These are phyloP conservation scores for Ectropis grisescens DNA, from an alignment of 1,140 invertebrate species.

Conservation along the genomic window DNA sequence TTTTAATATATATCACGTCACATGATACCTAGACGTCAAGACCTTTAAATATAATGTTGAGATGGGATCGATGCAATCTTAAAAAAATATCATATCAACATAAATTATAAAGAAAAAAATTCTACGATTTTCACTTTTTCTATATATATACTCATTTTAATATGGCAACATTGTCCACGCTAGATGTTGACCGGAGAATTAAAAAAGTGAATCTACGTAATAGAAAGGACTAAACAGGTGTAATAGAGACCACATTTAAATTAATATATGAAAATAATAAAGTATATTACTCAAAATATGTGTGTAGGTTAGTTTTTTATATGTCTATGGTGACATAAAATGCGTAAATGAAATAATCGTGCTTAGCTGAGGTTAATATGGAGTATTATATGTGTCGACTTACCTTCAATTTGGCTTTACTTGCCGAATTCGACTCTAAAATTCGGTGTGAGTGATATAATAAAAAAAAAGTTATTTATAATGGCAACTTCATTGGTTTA, in stretches of 20 bases:
- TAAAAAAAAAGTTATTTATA: conserved; percentile 1
- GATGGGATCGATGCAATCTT: no score
- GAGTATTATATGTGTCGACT: conserved; percentile 8
- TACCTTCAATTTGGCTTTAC: conserved; percentile 23
- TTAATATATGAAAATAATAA: conserved; percentile 18
- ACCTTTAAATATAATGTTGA: no score
- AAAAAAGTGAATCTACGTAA: conserved; percentile 15
- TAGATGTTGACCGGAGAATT: conserved; percentile 1
- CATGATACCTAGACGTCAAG: no score
- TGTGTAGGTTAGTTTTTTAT: conserved; percentile 35
- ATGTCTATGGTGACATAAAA: no score
- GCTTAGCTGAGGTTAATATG: conserved; percentile 27
- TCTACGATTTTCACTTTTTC: neutral
- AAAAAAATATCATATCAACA: conserved; percentile 39
- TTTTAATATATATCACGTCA: no score
- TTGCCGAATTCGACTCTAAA: conserved; percentile 31
- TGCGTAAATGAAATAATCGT: conserved; percentile 37
- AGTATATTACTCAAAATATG: conserved; percentile 25
- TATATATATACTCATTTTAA: no score
- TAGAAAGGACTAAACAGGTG: conserved; percentile 21
- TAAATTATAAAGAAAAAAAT: conserved; percentile 19
- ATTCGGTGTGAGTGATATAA: conserved; percentile 39
- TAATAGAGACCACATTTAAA: conserved; percentile 25
- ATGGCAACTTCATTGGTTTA: no score
- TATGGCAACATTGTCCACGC: no score